Percentiles rank a stretch among this genome's conserved stretches.
phyloP scores from a whole-genome alignment of 2,888 invertebrate genomes.

The Tricholauxania praeusta region DNA sequence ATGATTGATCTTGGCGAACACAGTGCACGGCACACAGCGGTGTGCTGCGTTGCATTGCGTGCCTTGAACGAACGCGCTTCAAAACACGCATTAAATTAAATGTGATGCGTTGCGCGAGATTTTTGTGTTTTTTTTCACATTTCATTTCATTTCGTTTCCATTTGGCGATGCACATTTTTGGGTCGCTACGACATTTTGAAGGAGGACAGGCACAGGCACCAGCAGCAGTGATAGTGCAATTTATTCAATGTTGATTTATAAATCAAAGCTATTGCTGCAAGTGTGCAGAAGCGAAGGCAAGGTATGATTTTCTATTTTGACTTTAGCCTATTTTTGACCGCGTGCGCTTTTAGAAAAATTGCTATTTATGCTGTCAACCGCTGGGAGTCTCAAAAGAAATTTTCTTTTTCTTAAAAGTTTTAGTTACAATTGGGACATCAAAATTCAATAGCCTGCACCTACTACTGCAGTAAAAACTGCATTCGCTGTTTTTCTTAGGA shows the following conservation, averaged over 20 bases:
- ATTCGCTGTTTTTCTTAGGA: no score
- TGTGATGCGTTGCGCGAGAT: not conserved
- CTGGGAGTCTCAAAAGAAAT: no score
- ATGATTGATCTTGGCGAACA: constrained; percentile 58
- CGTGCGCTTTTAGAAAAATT: no score
- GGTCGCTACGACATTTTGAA: constrained; percentile 14
- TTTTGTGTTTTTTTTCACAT: not conserved
- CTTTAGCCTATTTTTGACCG: no score
- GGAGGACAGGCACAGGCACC: constrained; percentile 29
- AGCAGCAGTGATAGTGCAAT: constrained; percentile 7
- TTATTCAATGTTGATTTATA: constrained; percentile 26
- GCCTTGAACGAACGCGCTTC: constrained; percentile 21
- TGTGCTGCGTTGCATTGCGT: not conserved
- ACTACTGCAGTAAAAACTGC: no score
- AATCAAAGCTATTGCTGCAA: constrained; percentile 7
- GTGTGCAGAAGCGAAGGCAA: no score
- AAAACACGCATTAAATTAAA: constrained; percentile 32
- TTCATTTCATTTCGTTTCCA: constrained; percentile 36
- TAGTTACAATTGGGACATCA: no score
- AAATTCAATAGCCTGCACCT: no score
- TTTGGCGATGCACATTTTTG: constrained; percentile 18
- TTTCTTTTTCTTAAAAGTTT: no score
- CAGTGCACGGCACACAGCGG: not conserved
- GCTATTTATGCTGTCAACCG: no score
- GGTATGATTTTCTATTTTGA: no score